These are phyloP conservation scores for Mnemiopsis leidyi DNA, from an alignment of 37 sponge, comb jelly and placozoan species.

Conservation along the genomic window DNA sequence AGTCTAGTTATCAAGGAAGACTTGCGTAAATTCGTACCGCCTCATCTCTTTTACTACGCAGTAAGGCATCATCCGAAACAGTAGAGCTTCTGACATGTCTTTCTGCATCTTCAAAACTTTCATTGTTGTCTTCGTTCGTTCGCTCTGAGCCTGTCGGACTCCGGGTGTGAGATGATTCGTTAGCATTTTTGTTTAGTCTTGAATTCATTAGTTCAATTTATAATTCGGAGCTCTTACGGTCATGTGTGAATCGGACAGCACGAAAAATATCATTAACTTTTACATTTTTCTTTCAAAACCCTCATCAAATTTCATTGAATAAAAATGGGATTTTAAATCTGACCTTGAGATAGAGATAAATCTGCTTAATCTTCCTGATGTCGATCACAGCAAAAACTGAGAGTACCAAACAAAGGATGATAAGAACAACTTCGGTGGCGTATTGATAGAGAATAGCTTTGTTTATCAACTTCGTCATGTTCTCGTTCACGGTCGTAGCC, in stretches of 20 bases:
- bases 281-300: too few relatives aligned
- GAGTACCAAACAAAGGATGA: conserved; percentile 38
- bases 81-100: conserved; percentile 40
- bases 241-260: too few relatives aligned
- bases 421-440: conserved; percentile 45
- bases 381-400: conserved; percentile 62
- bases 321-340: too few relatives aligned
- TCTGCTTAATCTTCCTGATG: conserved; percentile 58
- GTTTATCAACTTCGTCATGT: conserved; percentile 34
- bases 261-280: too few relatives aligned
- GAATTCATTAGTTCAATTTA: too few relatives aligned
- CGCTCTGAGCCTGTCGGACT: conserved; percentile 44
- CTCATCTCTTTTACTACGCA: conserved; percentile 64
- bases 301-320: too few relatives aligned
- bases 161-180: too few relatives aligned
- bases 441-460: conserved; percentile 55
- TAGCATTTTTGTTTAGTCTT: too few relatives aligned
- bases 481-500: conserved; percentile 40
- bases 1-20: too few relatives aligned
- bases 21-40: too few relatives aligned
- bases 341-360: conserved; percentile 61
- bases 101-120: conserved; percentile 59
- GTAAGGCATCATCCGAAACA: conserved; percentile 59
- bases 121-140: conserved; percentile 53
- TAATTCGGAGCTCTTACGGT: too few relatives aligned